Conservation (phyloP, 2,888 invertebrate species). For the Himalopsyche japonica region DNA sequence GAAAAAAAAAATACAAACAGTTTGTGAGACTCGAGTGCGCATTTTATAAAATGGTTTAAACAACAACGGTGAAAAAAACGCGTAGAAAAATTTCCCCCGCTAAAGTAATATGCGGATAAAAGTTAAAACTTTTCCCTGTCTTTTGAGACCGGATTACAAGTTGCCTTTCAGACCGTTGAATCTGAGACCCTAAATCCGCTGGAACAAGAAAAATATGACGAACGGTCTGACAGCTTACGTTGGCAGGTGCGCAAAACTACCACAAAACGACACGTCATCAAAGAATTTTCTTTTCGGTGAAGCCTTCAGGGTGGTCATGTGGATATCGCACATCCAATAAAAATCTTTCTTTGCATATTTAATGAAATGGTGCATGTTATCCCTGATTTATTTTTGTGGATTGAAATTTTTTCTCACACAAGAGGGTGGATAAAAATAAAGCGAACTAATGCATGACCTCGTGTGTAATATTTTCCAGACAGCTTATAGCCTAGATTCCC, state of each 20-base stretch:
- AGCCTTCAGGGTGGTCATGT: background rate
- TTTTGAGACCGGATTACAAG: constrained; percentile 3
- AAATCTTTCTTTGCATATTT: background rate
- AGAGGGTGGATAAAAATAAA: no score
- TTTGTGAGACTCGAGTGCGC: background rate
- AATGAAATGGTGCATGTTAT: background rate
- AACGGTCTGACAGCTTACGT: constrained; percentile 3
- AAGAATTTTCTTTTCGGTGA: constrained; percentile 4
- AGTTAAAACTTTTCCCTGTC: background rate
- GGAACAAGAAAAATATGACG: constrained; percentile 26
- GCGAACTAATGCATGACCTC: no score
- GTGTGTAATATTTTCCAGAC: no score
- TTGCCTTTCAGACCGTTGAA: background rate
- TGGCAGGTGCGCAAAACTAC: constrained; percentile 33
- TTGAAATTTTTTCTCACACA: no score
- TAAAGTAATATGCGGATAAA: background rate
- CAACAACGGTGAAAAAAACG: background rate
- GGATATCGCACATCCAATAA: background rate
- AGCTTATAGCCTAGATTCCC: no score
- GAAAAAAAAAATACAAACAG: no score
- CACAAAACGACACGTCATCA: constrained; percentile 22
- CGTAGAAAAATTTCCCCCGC: background rate
- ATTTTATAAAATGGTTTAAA: background rate
- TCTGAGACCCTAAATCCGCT: constrained; percentile 5
- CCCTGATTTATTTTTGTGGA: background rate